Base-by-base conservation (phyloP, 2,113 vertebrate species). In the Trogon surrucura region DNA sequence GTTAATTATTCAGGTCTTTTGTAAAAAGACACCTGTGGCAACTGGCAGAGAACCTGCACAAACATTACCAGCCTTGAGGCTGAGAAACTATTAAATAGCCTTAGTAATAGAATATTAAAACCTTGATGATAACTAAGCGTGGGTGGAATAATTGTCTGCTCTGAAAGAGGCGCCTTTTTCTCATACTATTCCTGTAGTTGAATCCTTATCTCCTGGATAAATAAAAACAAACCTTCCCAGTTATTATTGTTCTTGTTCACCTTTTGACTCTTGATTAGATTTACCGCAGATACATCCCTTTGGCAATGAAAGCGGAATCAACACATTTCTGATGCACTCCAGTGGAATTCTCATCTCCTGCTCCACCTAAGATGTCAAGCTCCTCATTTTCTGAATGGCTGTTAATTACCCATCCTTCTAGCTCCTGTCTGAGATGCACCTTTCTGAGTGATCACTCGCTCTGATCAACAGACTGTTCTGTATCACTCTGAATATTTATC, bases 181-280 rank as follows among this genome's bases (percentile, higher is more conserved):
- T 96, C 82, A 71, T 96, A 94, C 85, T 81, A 0, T 72, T 79
- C 58, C 86, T 77, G 66, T 73, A 71, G 80, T 20, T 91, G 86
- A 92, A 93, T 87, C 78, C 86, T 96, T 94, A 95, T 97, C 96
- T 97, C 57, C 74, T 70, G 78, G 86, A 89, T 89, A 95, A 95
- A 94, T 84, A 95, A 92, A 97, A 90, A 79, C 80, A 87, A 94
- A 93, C 57, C 82, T 93, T 48, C 73, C 36, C 25, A 25, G 86
- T 91, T 92, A 90, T 91, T 93, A 83, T 87, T 95, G 85, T 81
- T 96, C 80, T 73, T 72, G 16, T 92, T 96, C 96, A 95, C 94
- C 95, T 95, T 96, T 93, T 95, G 91, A 93, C 84, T 96, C 80
- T 62, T 86, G 89, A 91, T 95, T 93, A 95, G 96, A 95, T 96